These are phyloP conservation scores for Micrasema minimum DNA, from an alignment of 1,140 invertebrate genomes.

Conservation along the genomic window DNA sequence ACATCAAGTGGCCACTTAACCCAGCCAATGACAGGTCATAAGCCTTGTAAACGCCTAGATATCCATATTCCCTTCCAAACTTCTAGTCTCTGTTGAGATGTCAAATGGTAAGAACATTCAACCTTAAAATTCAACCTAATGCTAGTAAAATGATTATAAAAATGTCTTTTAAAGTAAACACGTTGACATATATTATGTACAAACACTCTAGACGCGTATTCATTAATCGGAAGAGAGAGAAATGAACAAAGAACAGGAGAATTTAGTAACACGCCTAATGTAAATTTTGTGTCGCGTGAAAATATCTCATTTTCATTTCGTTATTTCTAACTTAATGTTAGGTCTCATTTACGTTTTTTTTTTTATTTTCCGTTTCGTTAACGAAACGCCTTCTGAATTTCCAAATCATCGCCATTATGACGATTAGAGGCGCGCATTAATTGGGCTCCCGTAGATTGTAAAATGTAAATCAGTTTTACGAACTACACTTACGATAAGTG, in stretches of 20 bases:
- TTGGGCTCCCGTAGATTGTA: slow-evolving; percentile 19
- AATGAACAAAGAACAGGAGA: slow-evolving; percentile 28
- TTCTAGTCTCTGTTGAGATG: too few relatives aligned
- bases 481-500: too few relatives aligned
- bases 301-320: slow-evolving; percentile 39
- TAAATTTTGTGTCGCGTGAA: slow-evolving; percentile 36
- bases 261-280: slow-evolving; percentile 28
- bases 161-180: too few relatives aligned
- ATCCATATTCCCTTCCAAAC: too few relatives aligned
- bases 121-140: too few relatives aligned
- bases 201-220: slow-evolving; percentile 3
- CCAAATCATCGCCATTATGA: slow-evolving; percentile 32
- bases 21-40: too few relatives aligned
- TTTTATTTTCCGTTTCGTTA: slow-evolving; percentile 16
- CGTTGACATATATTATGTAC: too few relatives aligned
- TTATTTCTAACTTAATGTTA: slow-evolving; percentile 26
- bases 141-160: too few relatives aligned
- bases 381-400: slow-evolving; percentile 27
- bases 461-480: slow-evolving; percentile 24
- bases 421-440: slow-evolving; percentile 24
- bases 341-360: slow-evolving; percentile 28
- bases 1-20: too few relatives aligned
- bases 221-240: slow-evolving; percentile 21
- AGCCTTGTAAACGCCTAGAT: too few relatives aligned
- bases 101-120: too few relatives aligned